phyloP scores from a whole-genome alignment of 2,113 vertebrate species.

The Suncus etruscus region DNA sequence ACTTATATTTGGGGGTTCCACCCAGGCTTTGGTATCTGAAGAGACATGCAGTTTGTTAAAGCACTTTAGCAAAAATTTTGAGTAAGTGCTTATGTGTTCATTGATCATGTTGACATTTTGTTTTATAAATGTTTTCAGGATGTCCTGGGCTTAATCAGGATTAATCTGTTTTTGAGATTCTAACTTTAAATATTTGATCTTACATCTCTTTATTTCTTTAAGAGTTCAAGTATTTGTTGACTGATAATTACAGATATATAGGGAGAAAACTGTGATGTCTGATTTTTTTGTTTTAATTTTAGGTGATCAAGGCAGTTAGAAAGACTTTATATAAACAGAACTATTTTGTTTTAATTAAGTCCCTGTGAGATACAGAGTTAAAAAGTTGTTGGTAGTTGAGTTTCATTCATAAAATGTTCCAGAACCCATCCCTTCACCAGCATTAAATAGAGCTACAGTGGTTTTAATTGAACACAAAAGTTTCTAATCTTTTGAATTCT shows the following conservation, averaged over 20 bases:
- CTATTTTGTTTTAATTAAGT: background rate
- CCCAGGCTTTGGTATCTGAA: background rate
- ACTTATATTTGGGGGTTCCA: background rate
- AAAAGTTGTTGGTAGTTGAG: too few species aligned
- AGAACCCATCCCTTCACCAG: too few species aligned
- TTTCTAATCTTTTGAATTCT: background rate
- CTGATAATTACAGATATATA: background rate
- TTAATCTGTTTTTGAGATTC: background rate
- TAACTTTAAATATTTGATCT: background rate
- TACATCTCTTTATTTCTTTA: background rate
- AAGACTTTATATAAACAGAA: slow-evolving; percentile 2
- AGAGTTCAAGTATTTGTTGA: background rate
- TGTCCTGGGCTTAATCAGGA: background rate
- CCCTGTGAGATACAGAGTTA: too few species aligned
- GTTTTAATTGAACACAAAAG: background rate
- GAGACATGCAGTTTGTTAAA: background rate
- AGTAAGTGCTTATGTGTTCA: too few species aligned
- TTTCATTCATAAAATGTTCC: too few species aligned
- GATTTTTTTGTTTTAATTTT: background rate
- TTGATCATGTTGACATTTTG: background rate
- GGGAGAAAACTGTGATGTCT: background rate
- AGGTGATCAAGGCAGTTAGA: background rate
- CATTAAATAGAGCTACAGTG: background rate
- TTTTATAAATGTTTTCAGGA: slow-evolving; percentile 1
- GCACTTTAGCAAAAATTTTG: too few species aligned